Conservation (phyloP, 37 sponge, comb jelly and placozoan genomes). For the Axinella damicornis region DNA sequence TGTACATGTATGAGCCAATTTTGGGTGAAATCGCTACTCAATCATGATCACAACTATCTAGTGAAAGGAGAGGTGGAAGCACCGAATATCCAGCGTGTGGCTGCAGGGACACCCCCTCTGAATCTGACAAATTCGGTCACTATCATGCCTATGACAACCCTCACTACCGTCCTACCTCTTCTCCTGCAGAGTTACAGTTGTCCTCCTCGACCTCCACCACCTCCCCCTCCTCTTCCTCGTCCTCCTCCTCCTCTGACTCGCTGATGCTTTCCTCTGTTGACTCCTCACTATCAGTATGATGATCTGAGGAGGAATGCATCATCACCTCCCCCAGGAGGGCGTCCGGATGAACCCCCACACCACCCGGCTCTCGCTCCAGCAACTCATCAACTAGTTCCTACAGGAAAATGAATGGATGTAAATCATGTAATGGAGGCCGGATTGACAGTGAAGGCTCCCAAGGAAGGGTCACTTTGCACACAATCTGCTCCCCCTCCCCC, state of each 20-base stretch:
- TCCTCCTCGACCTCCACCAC: slow-evolving; percentile 73
- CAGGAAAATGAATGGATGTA: not conserved
- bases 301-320: not conserved
- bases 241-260: slow-evolving; percentile 29
- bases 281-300: not conserved
- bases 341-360: not conserved
- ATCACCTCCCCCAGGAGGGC: not conserved
- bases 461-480: too few species aligned
- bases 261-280: slow-evolving; percentile 10
- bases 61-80: too few species aligned
- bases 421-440: not conserved
- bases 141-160: too few species aligned
- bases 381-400: slow-evolving; percentile 53
- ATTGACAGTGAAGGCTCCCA: too few species aligned
- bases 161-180: slow-evolving; percentile 86
- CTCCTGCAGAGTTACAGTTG: slow-evolving; percentile 88
- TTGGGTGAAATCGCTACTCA: too few species aligned
- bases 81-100: too few species aligned
- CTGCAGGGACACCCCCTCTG: too few species aligned
- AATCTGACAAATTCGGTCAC: too few species aligned
- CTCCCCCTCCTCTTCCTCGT: slow-evolving; percentile 37
- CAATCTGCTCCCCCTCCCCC: too few species aligned
- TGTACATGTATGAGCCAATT: too few species aligned
- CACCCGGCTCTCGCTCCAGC: slow-evolving; percentile 31
- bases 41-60: too few species aligned